A percentile compares a stretch with the other conserved stretches of the same genome.
These are phyloP conservation scores for Noctilio leporinus DNA, from an alignment of 2,113 vertebrate genomes.

Conservation along the genomic window DNA sequence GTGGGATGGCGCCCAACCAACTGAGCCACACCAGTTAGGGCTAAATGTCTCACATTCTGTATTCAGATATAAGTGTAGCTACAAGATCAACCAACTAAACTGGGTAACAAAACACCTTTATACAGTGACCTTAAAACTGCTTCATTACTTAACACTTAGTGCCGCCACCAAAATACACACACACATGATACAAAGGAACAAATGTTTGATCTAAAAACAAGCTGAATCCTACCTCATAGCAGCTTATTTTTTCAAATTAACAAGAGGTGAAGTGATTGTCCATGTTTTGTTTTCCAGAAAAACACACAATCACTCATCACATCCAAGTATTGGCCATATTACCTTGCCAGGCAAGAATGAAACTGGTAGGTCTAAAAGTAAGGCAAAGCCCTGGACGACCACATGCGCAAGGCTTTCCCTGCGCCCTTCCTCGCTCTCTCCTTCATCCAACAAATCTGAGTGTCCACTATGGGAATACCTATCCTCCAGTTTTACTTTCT, in stretches of 20 bases:
- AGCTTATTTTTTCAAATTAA: background rate
- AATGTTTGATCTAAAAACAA: background rate
- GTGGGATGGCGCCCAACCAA: no score
- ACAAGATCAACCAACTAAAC: background rate
- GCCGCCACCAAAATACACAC: background rate
- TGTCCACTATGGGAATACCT: background rate
- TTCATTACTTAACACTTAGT: background rate
- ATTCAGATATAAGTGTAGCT: background rate
- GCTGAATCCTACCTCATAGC: background rate
- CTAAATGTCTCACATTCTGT: background rate
- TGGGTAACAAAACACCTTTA: background rate
- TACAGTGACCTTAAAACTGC: background rate
- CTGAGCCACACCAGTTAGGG: no score
- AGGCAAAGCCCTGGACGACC: background rate
- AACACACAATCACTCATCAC: background rate
- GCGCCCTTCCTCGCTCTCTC: background rate
- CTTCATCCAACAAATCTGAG: background rate
- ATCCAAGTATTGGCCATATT: background rate
- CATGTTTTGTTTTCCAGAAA: conserved; percentile 36
- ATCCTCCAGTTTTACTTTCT: conserved; percentile 4
- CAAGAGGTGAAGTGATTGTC: background rate
- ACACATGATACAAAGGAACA: background rate
- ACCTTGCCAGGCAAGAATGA: conserved; percentile 3
- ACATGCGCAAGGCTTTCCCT: background rate
- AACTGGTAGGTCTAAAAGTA: background rate